phyloP scores from a whole-genome alignment of 2,113 vertebrate species.

The Agapornis roseicollis region DNA sequence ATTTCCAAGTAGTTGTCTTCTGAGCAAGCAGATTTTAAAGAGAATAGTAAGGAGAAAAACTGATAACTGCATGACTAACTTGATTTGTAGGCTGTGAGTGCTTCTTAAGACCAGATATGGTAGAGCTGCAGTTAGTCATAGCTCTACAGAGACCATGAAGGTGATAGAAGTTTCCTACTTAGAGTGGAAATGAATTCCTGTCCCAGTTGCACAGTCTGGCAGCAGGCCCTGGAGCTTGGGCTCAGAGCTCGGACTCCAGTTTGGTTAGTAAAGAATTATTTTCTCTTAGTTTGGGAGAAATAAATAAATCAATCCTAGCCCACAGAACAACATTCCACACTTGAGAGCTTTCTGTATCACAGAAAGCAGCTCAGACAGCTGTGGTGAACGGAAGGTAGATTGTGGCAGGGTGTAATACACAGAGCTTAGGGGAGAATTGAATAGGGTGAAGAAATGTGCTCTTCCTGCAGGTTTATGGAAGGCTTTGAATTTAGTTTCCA shows the following conservation, averaged over 20 bases:
- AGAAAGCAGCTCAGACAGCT: neutral
- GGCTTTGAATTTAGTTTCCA: constrained; percentile 1
- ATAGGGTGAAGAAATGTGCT: neutral
- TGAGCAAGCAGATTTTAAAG: neutral
- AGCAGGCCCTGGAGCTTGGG: neutral
- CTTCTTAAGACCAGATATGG: neutral
- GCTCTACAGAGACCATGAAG: neutral
- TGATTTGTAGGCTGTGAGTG: neutral
- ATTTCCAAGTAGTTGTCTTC: neutral
- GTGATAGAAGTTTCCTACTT: neutral
- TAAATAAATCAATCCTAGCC: neutral
- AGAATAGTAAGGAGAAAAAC: neutral
- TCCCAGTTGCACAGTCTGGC: neutral
- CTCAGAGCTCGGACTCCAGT: neutral
- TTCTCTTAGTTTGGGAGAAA: neutral
- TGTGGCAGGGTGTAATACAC: neutral
- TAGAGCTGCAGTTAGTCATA: neutral
- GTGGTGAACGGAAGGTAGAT: neutral
- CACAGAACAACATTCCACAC: neutral
- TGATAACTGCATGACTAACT: neutral
- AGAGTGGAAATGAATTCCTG: constrained; percentile 6
- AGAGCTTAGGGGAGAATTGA: neutral
- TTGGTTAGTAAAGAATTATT: constrained; percentile 21
- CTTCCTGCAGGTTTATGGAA: neutral
- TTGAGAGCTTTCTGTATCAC: neutral